phyloP scores from a whole-genome alignment of 2,888 invertebrate species.

The Pharmacophagus antenor region DNA sequence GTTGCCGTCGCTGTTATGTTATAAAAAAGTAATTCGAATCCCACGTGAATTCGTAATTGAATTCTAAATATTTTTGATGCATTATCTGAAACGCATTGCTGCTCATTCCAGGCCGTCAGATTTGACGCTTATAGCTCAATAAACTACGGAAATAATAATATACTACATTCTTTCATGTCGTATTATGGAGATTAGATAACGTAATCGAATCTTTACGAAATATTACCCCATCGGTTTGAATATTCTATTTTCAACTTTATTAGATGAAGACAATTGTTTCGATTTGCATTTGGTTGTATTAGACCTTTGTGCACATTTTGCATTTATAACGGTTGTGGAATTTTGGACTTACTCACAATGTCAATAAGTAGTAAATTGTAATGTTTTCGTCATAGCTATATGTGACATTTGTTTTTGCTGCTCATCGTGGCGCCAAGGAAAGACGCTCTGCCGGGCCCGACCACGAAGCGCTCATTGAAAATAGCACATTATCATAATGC shows the following conservation, averaged over 20 bases:
- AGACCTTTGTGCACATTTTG: conserved; percentile 40
- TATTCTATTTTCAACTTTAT: conserved; percentile 45
- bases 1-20: conserved; percentile 43
- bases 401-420: conserved; percentile 10
- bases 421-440: conserved; percentile 55
- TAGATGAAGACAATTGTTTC: conserved; percentile 38
- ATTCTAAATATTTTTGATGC: conserved; percentile 63
- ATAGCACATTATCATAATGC: conserved; percentile 77
- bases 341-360: background rate
- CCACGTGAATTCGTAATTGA: conserved; percentile 59
- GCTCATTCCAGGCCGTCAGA: conserved; percentile 41
- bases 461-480: conserved; percentile 63
- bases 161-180: conserved; percentile 49
- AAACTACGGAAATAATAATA: conserved; percentile 47
- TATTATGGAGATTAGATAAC: conserved; percentile 45
- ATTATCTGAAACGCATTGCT: conserved; percentile 50
- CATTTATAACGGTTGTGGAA: conserved; percentile 20
- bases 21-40: conserved; percentile 57
- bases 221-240: conserved; percentile 46
- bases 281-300: conserved; percentile 43
- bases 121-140: conserved; percentile 46
- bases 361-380: conserved; percentile 1
- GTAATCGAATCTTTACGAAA: conserved; percentile 40
- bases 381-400: background rate
- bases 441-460: conserved; percentile 53